Evolutionary conservation across 1,140 invertebrate species (phyloP), one percentile per base, ranked within the genome.

Genomic region (Saccostrea echinata): DNA sequence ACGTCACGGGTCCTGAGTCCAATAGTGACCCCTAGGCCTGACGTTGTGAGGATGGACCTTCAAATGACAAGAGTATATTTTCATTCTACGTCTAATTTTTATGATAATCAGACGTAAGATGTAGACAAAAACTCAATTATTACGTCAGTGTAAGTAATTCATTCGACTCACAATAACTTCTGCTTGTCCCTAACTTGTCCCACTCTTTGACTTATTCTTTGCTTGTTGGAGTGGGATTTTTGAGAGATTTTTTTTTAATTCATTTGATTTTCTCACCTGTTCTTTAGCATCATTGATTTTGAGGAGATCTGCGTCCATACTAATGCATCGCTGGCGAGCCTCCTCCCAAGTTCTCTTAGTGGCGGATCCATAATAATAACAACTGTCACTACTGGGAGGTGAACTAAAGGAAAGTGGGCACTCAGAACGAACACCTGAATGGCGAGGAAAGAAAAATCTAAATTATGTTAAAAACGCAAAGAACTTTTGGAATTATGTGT

Each of bases 221-320:
- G 53, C 1, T 55, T 55, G 53, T 55, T 3, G 53, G 11, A 16
- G 53, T 6, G 11, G 11, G 11, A 16, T 55, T 55, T 55, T 12
- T 12, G 1, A 16, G 1, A 16, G 1, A 1, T 55, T 55, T 55
- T 3, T 55, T 55, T 55, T 55, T 13, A 16, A 16, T 55, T 55
- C 21, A 4, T 18, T 21, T 57, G 3, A 21, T 80, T 3, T 12
- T 16, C 16, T 16, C 13, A 82, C 81, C 43, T 82, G 81, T 24
- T 82, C 81, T 18, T 82, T 51, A 16, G 33, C 11, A 9, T n/a
- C 35, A 16, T 51, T 18, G 2, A 82, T 53, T 53, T 53, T 82
- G 81, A 82, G 18, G 11, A 82, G 81, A 53, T 82, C 81, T 6
- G 81, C 81, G 21, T 82, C 81, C 81, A 82, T 82, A 53, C 35